These are phyloP conservation scores for Chamaea fasciata DNA, from an alignment of 2,113 vertebrate species.

Conservation along the genomic window DNA sequence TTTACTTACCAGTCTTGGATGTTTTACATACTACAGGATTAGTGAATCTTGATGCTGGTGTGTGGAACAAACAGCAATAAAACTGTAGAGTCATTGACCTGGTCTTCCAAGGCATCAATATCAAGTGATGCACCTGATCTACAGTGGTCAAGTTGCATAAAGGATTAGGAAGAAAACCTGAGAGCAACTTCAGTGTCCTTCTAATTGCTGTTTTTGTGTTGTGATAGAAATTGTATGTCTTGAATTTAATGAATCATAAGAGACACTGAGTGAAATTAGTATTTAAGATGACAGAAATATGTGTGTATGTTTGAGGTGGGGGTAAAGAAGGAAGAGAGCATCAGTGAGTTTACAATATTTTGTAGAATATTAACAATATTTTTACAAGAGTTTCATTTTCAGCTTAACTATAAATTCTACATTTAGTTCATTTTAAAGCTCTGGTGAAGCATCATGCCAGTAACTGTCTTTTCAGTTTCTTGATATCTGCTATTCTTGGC, in stretches of 20 bases:
- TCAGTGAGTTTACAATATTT: not conserved
- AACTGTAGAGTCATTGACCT: not conserved
- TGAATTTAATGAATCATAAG: not conserved
- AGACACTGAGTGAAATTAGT: not conserved
- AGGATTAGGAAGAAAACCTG: slow-evolving; percentile 21
- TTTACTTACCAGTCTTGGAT: not conserved
- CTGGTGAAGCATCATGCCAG: not conserved
- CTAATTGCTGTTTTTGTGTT: slow-evolving; percentile 33
- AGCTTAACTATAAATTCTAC: not conserved
- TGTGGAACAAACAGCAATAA: not conserved
- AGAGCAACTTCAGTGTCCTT: not conserved
- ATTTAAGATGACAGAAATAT: not conserved
- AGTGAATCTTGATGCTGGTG: not conserved
- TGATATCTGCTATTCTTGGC: slow-evolving; percentile 11
- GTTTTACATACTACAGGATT: not conserved
- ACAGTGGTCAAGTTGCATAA: not conserved
- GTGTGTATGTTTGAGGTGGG: not conserved
- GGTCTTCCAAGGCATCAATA: not conserved
- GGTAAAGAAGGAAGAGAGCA: not conserved
- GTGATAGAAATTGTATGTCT: not conserved
- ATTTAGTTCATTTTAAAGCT: slow-evolving; percentile 1
- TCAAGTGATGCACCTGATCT: slow-evolving; percentile 44
- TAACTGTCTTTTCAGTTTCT: not conserved
- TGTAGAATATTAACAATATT: not conserved
- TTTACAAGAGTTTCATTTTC: not conserved